phyloP scores from a whole-genome alignment of 2,888 invertebrate genomes.

The Orchesellides sinensis region DNA sequence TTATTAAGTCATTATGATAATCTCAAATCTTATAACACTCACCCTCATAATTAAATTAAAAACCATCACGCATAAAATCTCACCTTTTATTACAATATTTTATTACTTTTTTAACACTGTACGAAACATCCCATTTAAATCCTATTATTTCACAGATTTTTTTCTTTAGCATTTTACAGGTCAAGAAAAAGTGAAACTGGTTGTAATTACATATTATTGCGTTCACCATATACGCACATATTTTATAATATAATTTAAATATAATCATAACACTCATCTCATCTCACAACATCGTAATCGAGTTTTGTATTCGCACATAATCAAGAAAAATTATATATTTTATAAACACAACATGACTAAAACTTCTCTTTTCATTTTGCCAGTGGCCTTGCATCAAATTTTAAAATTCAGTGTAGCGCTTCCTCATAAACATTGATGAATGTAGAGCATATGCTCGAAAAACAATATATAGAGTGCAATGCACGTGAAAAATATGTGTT shows the following conservation, averaged over 20 bases:
- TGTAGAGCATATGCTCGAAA: conserved; percentile 23
- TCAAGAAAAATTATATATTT: not conserved
- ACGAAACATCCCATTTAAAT: not conserved
- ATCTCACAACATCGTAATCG: conserved; percentile 24
- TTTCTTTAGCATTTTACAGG: conserved; percentile 14
- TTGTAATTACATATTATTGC: conserved; percentile 7
- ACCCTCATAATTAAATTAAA: conserved; percentile 18
- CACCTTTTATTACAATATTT: not conserved
- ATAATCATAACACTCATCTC: not conserved
- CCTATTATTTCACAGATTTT: conserved; percentile 2
- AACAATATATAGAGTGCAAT: conserved; percentile 34
- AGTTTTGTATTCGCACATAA: conserved; percentile 7
- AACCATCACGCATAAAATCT: conserved; percentile 14
- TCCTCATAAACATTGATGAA: conserved; percentile 3
- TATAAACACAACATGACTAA: conserved; percentile 1
- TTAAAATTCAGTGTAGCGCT: conserved; percentile 15
- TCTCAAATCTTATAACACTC: not conserved
- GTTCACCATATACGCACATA: not conserved
- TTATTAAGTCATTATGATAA: conserved; percentile 24
- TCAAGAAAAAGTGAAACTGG: conserved; percentile 53
- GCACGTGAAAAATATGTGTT: conserved; percentile 23
- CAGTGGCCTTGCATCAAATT: conserved; percentile 26
- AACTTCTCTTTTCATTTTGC: not conserved
- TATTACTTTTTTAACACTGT: too few species aligned
- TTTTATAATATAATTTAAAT: not conserved